Base-by-base conservation (phyloP, 2,113 vertebrate species). In the Lycocorax pyrrhopterus region DNA sequence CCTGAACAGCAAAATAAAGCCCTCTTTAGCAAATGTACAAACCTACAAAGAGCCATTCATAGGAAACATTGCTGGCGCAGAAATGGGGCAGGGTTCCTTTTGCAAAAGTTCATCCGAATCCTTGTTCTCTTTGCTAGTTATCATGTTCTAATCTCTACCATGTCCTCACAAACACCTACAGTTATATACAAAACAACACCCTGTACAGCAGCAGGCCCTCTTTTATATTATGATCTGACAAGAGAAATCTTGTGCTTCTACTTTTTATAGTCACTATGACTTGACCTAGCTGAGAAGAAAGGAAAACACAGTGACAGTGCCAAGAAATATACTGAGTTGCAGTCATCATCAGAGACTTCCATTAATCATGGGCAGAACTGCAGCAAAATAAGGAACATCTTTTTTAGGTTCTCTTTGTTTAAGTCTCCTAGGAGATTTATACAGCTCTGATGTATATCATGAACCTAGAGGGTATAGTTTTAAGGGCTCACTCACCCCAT, bases 231-330 rank as follows among this genome's bases (percentile, higher is more conserved):
- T 92, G n/a, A 95, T 80, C 81, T 96, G 89, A 92, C 92, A 96
- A 94, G 91, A 96, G 94, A 96, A 93, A 62, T 52, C 91, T 92
- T 85, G 63, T 89, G 86, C 74, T 96, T 96, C 84, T 92, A 47
- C 67, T 91, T 95, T 96, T 94, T 91, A 93, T 94, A 94, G 93
- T 87, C 87, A 83, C 87, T 82, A 17, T 87, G 95, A 92, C 92
- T 96, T 96, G 95, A 96, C 93, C 96, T 95, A 97, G 87, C 71
- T 92, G 95, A 97, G 94, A 96, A 96, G 92, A 96, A 96, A 97
- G 89, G 85, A 90, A 95, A 96, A 97, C 84, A 96, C 27, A 75
- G 55, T 89, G 82, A 87, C 74, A 78, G 56, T 95, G 97, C 96
- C 97, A 97, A 96, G 96, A 96, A 95, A 96, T 96, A 96, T 95